Conservation (phyloP, 2,797 vertebrate species). For the Pogonophryne albipinna region DNA sequence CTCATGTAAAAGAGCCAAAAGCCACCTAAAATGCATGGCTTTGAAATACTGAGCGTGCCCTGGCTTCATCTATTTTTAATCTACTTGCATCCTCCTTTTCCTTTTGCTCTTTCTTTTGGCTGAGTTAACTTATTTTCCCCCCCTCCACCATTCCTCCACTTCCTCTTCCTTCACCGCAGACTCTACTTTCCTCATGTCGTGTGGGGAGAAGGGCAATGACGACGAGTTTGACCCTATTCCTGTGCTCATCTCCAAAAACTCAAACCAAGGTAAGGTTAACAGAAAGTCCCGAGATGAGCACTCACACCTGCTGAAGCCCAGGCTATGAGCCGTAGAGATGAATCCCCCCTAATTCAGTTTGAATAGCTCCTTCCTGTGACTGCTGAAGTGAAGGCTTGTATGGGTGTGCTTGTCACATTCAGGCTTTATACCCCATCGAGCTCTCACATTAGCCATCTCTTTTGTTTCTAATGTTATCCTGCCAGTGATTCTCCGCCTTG, state of each 20-base stretch:
- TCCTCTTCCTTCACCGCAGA: slow-evolving; percentile 86
- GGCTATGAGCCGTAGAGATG: slow-evolving; percentile 41
- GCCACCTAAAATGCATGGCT: slow-evolving; percentile 58
- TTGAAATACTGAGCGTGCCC: slow-evolving; percentile 53
- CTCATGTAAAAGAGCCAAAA: slow-evolving; percentile 52
- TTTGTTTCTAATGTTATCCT: slow-evolving; percentile 47
- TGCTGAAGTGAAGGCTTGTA: slow-evolving; percentile 56
- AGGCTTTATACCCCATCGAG: slow-evolving; percentile 63
- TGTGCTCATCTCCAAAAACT: slow-evolving; percentile 97
- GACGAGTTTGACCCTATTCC: slow-evolving; percentile 99
- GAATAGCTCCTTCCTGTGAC: slow-evolving; percentile 40
- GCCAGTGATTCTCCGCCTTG: slow-evolving; percentile 34
- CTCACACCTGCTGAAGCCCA: slow-evolving; percentile 53
- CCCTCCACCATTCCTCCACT: slow-evolving; percentile 64
- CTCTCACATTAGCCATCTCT: slow-evolving; percentile 59
- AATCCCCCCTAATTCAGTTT: slow-evolving; percentile 40
- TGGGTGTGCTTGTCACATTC: slow-evolving; percentile 58
- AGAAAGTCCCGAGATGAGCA: slow-evolving; percentile 58
- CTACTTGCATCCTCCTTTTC: slow-evolving; percentile 54
- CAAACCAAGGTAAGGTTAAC: slow-evolving; percentile 96
- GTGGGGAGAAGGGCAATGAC: slow-evolving; percentile 92
- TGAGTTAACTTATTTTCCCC: slow-evolving; percentile 84
- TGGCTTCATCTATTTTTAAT: slow-evolving; percentile 61
- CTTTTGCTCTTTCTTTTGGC: slow-evolving; percentile 75
- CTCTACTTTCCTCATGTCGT: slow-evolving; percentile 95